Evolutionary conservation across 2,888 invertebrate genomes (phyloP).

Genomic region (Trachelus iudaicus): DNA sequence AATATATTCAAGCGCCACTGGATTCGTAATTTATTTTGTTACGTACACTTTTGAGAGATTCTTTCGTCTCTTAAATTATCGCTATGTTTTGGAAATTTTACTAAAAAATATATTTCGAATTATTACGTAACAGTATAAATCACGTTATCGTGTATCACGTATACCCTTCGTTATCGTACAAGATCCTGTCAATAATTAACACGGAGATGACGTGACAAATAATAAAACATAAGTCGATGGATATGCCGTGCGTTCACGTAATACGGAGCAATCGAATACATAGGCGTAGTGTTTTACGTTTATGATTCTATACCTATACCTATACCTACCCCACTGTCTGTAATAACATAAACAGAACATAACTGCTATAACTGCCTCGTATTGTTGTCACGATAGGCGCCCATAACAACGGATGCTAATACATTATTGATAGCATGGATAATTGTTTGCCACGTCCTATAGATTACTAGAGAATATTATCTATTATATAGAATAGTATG

Average conservation of each 20-base stretch:
- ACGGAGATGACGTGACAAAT: conserved; percentile 12
- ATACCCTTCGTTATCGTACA: not conserved
- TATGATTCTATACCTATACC: not conserved
- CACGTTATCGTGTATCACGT: too few species aligned
- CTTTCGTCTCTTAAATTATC: too few species aligned
- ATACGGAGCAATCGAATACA: not conserved
- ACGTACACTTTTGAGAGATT: too few species aligned
- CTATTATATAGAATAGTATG: not conserved
- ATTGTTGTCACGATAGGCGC: conserved; percentile 38
- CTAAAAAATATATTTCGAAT: not conserved
- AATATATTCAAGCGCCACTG: not conserved
- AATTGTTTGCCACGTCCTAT: not conserved
- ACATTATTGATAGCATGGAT: conserved; percentile 7
- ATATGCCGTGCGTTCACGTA: conserved; percentile 12
- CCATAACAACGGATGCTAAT: conserved; percentile 29
- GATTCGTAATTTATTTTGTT: not conserved
- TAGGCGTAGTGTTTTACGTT: not conserved
- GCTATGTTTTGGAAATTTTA: too few species aligned
- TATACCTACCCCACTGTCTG: conserved; percentile 14
- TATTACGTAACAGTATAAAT: not conserved
- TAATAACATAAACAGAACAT: conserved; percentile 46
- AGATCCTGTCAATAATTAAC: conserved; percentile 16
- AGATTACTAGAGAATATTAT: not conserved
- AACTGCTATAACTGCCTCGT: conserved; percentile 40
- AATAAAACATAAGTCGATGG: conserved; percentile 7